Evolutionary conservation across 2,113 vertebrate genomes (phyloP).

Genomic region (Gobius niger): DNA sequence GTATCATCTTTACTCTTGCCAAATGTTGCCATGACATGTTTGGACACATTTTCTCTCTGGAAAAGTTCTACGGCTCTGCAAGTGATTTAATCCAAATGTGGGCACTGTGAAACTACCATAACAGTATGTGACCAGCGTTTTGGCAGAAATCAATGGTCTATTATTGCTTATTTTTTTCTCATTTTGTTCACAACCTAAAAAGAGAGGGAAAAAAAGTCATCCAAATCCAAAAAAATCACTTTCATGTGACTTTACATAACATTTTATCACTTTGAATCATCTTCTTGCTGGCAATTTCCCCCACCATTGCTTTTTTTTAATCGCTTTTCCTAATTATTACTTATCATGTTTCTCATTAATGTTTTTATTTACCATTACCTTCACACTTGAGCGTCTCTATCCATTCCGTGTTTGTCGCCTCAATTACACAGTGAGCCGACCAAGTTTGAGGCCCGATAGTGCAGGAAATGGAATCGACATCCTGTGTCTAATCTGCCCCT

Average conservation of each 20-base stretch:
- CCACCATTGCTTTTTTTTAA: neutral
- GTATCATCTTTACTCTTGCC: too few relatives aligned
- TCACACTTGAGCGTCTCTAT: slow-evolving; percentile 31
- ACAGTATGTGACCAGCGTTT: too few relatives aligned
- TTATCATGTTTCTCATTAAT: slow-evolving; percentile 8
- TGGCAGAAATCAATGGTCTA: neutral
- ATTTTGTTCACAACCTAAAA: too few relatives aligned
- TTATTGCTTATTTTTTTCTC: neutral
- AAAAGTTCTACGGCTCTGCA: too few relatives aligned
- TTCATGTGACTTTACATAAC: neutral
- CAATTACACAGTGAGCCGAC: slow-evolving; percentile 64
- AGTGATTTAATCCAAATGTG: too few relatives aligned
- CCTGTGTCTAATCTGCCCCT: slow-evolving; percentile 75
- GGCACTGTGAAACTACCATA: too few relatives aligned
- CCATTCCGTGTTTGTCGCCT: slow-evolving; percentile 42
- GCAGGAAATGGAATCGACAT: slow-evolving; percentile 80
- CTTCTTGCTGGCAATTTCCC: neutral
- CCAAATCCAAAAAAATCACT: too few relatives aligned
- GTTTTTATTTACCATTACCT: slow-evolving; percentile 10
- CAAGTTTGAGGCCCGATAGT: slow-evolving; percentile 69
- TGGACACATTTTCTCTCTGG: too few relatives aligned
- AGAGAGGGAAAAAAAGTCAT: too few relatives aligned
- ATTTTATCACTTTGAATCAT: neutral
- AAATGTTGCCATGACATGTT: too few relatives aligned
- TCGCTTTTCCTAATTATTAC: neutral